Base-by-base conservation (phyloP, 2,888 invertebrate genomes). In the Leucozona laternaria region DNA sequence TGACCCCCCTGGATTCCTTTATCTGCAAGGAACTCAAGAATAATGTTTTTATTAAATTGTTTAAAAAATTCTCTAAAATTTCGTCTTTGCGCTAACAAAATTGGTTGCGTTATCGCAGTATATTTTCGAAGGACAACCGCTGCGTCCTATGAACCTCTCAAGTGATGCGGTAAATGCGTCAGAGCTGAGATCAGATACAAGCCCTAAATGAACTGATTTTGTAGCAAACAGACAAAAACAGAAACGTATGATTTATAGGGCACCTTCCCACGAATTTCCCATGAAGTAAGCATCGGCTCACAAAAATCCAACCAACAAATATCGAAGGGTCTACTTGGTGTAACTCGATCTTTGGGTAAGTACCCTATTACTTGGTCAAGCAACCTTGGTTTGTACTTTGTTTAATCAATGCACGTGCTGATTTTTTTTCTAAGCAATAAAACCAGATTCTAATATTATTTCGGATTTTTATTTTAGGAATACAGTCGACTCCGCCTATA, bases 71-170 rank as follows among this genome's bases (percentile, higher is more conserved):
- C 40, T 40, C 50, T 76, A n/a, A 87, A 68, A 34, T 66, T 53
- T 34, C n/a, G 80, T 15, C 45, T 66, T 60, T 20, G 80, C 78
- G n/a, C n/a, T n/a, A n/a, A n/a, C n/a, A n/a, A n/a, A n/a, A n/a
- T n/a, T n/a, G n/a, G n/a, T n/a, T n/a, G 22, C 83, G 37, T 43
- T 79, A 53, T 78, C 60, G 60, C 70, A 78, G 62, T 57, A 37
- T 11, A 77, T 70, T 50, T 62, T 64, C 15, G 28, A 31, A 34
- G 72, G 71, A 31, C 58, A 57, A 11, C 62, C 70, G 31, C 68
- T 68, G 28, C 75, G 37, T 2, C 68, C 75, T 40, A 68, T 53
- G 0, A 76, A 43, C 13, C 68, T 20, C 76, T 80, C 76, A 1
- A 73, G 48, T 7, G 58, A 71, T n/a, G n/a, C n/a, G n/a, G n/a